Conservation (phyloP, 2,797 vertebrate species). For the Rallus crepitans region DNA sequence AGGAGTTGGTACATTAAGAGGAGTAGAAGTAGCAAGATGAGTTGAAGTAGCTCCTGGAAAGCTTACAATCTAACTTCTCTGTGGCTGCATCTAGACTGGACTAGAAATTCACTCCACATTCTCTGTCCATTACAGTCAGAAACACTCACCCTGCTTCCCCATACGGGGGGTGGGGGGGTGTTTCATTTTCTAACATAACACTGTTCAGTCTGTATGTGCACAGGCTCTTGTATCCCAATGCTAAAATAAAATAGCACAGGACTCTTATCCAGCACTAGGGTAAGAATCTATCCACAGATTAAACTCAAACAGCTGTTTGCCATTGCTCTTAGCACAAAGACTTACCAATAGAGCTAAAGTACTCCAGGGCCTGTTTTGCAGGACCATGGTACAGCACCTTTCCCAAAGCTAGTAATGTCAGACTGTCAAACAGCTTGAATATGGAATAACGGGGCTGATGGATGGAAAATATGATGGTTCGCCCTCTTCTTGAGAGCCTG, state of each 20-base stretch:
- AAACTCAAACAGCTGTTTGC: neutral
- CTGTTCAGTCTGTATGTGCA: neutral
- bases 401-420: conserved; percentile 53
- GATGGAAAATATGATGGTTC: conserved; percentile 67
- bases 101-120: neutral
- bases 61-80: neutral
- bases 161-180: accelerated
- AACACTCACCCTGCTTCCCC: neutral
- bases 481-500: conserved; percentile 67
- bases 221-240: neutral
- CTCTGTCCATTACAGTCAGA: neutral
- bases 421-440: conserved; percentile 66
- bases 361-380: conserved; percentile 20
- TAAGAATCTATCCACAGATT: neutral
- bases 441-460: conserved; percentile 61
- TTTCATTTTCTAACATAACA: neutral
- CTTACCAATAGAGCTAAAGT: conserved; percentile 63
- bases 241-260: neutral
- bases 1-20: neutral
- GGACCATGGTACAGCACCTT: conserved; percentile 65
- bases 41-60: neutral
- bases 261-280: neutral
- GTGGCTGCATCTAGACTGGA: neutral
- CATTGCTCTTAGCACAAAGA: neutral
- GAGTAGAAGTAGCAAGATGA: neutral